Evolutionary conservation across 37 sponge, comb jelly and placozoan genomes (phyloP).

Genomic region (Haliclona indistincta): DNA sequence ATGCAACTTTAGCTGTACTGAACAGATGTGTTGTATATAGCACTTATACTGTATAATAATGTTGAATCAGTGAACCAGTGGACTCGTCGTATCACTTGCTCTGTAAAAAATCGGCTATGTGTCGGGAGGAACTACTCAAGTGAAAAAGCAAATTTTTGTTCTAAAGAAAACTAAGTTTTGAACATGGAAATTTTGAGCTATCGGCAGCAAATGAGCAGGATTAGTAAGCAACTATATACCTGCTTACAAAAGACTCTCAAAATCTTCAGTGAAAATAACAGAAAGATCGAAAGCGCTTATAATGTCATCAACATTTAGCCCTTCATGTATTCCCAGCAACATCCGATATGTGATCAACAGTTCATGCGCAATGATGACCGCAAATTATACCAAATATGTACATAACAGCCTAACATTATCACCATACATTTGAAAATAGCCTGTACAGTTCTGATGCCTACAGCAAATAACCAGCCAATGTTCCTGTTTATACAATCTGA

Average conservation of each 20-base stretch:
- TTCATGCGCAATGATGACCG: not conserved
- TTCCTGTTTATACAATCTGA: too few relatives aligned
- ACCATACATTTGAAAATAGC: not conserved
- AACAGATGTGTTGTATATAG: conserved; percentile 11
- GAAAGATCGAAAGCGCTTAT: not conserved
- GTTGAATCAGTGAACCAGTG: conserved; percentile 57
- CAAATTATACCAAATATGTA: too few relatives aligned
- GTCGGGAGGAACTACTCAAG: not conserved
- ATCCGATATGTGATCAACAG: conserved; percentile 2
- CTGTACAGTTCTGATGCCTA: not conserved
- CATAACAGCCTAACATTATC: too few relatives aligned
- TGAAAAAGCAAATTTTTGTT: not conserved
- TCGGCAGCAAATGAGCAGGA: conserved; percentile 73
- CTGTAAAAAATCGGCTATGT: conserved; percentile 15
- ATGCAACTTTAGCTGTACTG: too few relatives aligned
- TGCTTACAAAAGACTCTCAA: not conserved
- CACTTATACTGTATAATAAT: conserved; percentile 32
- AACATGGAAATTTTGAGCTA: conserved; percentile 67
- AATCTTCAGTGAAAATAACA: not conserved
- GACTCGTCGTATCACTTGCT: too few relatives aligned
- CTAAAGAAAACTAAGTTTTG: conserved; percentile 14
- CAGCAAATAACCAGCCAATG: too few relatives aligned
- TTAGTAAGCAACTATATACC: conserved; percentile 38
- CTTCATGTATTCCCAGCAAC: not conserved
- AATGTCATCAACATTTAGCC: not conserved